phyloP scores from a whole-genome alignment of 1,140 invertebrate genomes.

The Leptoteleia sp. region DNA sequence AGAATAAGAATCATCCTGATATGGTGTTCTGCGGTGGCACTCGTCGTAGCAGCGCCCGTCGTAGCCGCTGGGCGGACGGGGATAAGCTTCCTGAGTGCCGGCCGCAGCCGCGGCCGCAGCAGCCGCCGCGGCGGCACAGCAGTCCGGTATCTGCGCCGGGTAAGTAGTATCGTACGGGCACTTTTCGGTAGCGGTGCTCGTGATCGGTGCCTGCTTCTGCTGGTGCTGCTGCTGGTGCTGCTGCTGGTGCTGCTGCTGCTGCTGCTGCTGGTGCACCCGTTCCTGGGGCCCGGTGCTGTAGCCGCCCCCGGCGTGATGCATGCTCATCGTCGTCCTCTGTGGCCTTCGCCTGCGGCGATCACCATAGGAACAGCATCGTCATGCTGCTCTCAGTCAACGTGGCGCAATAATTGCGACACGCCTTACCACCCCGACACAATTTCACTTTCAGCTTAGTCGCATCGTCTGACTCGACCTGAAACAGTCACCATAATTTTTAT shows the following conservation, averaged over 20 bases:
- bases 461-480: slow-evolving; percentile 11
- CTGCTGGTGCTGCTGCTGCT: too few species aligned
- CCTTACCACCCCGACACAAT: slow-evolving; percentile 3
- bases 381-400: slow-evolving; percentile 17
- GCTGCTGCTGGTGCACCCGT: slow-evolving; percentile 75
- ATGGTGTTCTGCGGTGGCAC: slow-evolving; percentile 76
- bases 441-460: slow-evolving; percentile 6
- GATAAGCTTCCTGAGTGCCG: slow-evolving; percentile 75
- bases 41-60: slow-evolving; percentile 78
- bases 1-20: slow-evolving; percentile 76
- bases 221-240: too few species aligned
- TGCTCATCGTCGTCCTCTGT: too few species aligned
- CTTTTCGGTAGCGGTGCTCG: slow-evolving; percentile 69
- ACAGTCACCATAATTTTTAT: too few species aligned
- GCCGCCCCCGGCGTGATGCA: slow-evolving; percentile 72
- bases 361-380: slow-evolving; percentile 42
- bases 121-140: slow-evolving; percentile 76
- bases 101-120: slow-evolving; percentile 71
- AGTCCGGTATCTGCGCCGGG: slow-evolving; percentile 78
- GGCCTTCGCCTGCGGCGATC: slow-evolving; percentile 39
- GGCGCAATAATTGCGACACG: slow-evolving; percentile 44
- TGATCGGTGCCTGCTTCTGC: slow-evolving; percentile 56
- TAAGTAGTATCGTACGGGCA: slow-evolving; percentile 78
- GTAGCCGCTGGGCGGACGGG: slow-evolving; percentile 76
- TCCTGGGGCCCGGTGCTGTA: slow-evolving; percentile 78